phyloP scores from a whole-genome alignment of 2,888 invertebrate genomes.

The Polyommatus icarus region DNA sequence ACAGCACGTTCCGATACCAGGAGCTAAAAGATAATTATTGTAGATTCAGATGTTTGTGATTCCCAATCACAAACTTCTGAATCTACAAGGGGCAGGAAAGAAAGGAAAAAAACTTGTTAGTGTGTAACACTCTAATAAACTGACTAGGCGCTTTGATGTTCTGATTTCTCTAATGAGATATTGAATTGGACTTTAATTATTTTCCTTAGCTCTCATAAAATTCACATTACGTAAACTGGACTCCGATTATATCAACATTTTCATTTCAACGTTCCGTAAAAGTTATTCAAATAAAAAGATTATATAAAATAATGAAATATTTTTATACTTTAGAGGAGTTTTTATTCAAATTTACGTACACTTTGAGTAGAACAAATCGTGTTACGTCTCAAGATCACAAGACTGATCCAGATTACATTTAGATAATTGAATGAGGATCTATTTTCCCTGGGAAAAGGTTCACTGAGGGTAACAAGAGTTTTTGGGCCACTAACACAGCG shows the following conservation, averaged over 20 bases:
- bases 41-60: too few relatives aligned
- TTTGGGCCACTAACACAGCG: conserved; percentile 48
- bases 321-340: conserved; percentile 1
- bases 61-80: too few relatives aligned
- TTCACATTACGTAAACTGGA: neutral
- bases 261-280: neutral
- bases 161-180: neutral
- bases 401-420: conserved; percentile 75
- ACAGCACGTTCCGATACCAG: too few relatives aligned
- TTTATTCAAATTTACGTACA: conserved; percentile 29
- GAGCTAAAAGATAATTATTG: too few relatives aligned
- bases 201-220: neutral
- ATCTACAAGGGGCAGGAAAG: too few relatives aligned
- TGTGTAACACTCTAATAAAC: neutral
- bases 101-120: too few relatives aligned
- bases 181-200: neutral
- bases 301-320: neutral
- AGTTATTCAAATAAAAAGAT: neutral
- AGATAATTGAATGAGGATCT: conserved; percentile 79
- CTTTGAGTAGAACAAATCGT: conserved; percentile 64
- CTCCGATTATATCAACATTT: neutral
- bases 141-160: neutral
- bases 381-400: conserved; percentile 70
- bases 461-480: conserved; percentile 46
- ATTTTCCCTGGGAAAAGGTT: conserved; percentile 71